Evolutionary conservation across 2,797 vertebrate species (phyloP), one percentile per base, ranked within the genome.

Genomic region (Anolis apletophallus): DNA sequence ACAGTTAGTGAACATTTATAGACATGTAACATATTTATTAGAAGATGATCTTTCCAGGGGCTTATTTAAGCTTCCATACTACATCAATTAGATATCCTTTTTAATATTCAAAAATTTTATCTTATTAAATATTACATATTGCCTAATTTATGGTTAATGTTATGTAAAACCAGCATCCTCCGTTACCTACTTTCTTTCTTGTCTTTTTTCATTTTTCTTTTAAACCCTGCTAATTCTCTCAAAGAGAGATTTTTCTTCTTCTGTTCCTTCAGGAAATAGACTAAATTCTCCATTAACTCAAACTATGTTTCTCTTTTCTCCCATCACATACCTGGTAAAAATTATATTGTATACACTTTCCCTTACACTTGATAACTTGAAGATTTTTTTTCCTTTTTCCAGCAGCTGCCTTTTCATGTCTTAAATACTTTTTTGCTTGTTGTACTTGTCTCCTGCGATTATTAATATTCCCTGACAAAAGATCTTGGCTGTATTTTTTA

Each of bases 291-390:
- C 87, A 77, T 91, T 87, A 91, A 54, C 88, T 72, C 14, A 64
- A 89, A 85, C 91, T 40, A 17, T 88, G 82, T 92, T 88, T 93
- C 21, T 61, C 59, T 5, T 61, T 91, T 94, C 88, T n/a, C 1
- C 54, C 55, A 68, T 2, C 91, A 86, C 85, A 89, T 81, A 92
- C 80, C 84, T 64, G 1, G 40, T 46, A 36, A 87, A 91, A 86
- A 88, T 86, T 85, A 86, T 83, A 75, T 29, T 90, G 74, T 82
- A 91, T 84, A 91, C 87, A 90, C 91, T 86, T 88, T 85, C 90
- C 88, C 87, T 85, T 81, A 80, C 19, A 81, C 32, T 59, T 92
- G 74, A 87, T 92, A 92, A 85, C 75, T 21, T 83, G 74, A 87
- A 91, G 78, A n/a, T 17, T 78, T 79, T 89, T 86, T n/a, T 89